Evolutionary conservation across 2,113 vertebrate genomes (phyloP).

Genomic region (Bathybates hornii): DNA sequence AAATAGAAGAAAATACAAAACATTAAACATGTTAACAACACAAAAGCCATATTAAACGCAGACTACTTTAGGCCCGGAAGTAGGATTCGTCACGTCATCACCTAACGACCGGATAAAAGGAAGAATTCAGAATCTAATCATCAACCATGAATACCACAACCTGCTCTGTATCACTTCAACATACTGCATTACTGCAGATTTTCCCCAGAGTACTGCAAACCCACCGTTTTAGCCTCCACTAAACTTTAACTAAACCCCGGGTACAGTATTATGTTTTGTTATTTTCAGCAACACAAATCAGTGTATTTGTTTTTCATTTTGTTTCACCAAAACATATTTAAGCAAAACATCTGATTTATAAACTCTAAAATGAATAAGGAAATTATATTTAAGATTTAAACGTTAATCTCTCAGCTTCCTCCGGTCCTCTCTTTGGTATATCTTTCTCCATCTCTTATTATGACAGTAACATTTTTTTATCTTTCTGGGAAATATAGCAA

Average conservation of each 20-base stretch:
- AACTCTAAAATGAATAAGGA: not conserved
- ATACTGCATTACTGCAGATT: not conserved
- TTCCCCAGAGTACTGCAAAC: not conserved
- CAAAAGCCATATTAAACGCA: too few species aligned
- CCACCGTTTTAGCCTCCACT: not conserved
- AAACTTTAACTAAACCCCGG: not conserved
- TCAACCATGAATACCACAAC: fast-evolving
- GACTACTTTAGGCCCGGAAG: too few species aligned
- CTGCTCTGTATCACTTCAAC: not conserved
- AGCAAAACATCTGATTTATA: not conserved
- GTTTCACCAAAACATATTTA: not conserved
- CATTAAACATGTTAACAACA: too few species aligned
- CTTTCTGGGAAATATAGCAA: not conserved
- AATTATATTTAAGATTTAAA: not conserved
- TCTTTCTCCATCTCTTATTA: not conserved
- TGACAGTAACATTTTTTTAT: not conserved
- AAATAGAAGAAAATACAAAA: too few species aligned
- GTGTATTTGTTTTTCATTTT: not conserved
- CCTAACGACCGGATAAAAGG: not conserved
- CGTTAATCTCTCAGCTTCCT: not conserved
- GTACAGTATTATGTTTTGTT: not conserved
- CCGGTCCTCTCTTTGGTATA: not conserved
- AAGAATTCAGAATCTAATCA: not conserved
- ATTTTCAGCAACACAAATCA: not conserved
- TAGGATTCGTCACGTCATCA: too few species aligned